These are phyloP conservation scores for Protophormia terraenovae DNA, from an alignment of 2,888 invertebrate species.

Conservation along the genomic window DNA sequence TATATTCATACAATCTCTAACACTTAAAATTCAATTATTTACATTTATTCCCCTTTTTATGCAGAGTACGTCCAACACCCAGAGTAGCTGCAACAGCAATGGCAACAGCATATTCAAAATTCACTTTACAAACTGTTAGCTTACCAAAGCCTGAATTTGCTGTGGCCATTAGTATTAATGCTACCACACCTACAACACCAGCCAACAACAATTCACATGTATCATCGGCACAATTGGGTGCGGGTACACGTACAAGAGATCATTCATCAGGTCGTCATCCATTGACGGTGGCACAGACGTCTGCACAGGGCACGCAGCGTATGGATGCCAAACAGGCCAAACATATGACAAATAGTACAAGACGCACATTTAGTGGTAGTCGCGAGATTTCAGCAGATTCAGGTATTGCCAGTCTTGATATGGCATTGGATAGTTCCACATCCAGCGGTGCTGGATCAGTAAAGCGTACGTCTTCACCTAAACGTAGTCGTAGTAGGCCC, in stretches of 20 bases:
- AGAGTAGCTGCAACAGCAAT: slow-evolving; percentile 58
- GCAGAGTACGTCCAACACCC: slow-evolving; percentile 63
- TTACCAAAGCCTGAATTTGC: slow-evolving; percentile 89
- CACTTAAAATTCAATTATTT: slow-evolving; percentile 44
- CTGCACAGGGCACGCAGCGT: slow-evolving; percentile 78
- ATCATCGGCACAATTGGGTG: slow-evolving; percentile 68
- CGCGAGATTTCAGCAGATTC: slow-evolving; percentile 81
- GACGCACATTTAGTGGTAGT: slow-evolving; percentile 81
- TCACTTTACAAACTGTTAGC: slow-evolving; percentile 87
- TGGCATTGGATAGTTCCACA: slow-evolving; percentile 74
- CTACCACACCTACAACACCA: slow-evolving; percentile 75
- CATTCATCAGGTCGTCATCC: slow-evolving; percentile 69
- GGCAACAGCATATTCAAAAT: slow-evolving; percentile 82
- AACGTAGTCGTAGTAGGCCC: slow-evolving; percentile 82
- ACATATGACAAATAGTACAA: slow-evolving; percentile 87
- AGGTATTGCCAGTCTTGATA: slow-evolving; percentile 80
- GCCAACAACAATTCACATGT: slow-evolving; percentile 73
- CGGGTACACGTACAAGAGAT: slow-evolving; percentile 73
- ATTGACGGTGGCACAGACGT: slow-evolving; percentile 71
- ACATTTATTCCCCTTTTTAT: not conserved
- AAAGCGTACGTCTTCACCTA: slow-evolving; percentile 74
- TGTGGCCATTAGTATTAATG: slow-evolving; percentile 80
- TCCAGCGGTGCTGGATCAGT: slow-evolving; percentile 69
- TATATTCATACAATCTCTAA: not conserved
- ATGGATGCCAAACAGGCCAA: slow-evolving; percentile 88